Conservation (phyloP, 2,888 invertebrate genomes). For the Nezara viridula region DNA sequence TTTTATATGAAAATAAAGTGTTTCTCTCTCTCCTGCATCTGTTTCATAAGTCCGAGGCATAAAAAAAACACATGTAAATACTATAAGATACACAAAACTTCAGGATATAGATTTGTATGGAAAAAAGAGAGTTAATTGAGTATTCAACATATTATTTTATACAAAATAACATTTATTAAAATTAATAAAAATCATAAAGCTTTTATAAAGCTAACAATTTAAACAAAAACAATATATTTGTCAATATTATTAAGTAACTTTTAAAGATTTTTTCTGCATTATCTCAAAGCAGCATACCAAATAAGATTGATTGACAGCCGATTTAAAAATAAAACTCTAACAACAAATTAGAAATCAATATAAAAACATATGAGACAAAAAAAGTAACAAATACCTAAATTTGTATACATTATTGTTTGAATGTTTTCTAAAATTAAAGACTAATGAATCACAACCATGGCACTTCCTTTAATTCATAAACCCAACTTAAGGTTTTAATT, state of each 20-base stretch:
- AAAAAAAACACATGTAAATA: too few species aligned
- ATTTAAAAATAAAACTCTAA: neutral
- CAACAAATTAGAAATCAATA: neutral
- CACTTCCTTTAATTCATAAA: neutral
- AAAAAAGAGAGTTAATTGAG: neutral
- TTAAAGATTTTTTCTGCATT: neutral
- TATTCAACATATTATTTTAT: neutral
- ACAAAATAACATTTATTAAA: constrained; percentile 31
- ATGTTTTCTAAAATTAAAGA: constrained; percentile 2
- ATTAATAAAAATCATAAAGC: constrained; percentile 11
- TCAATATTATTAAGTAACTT: neutral
- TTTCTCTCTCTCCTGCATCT: too few species aligned
- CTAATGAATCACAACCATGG: constrained; percentile 18
- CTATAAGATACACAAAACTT: neutral
- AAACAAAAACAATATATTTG: neutral
- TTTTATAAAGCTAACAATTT: neutral
- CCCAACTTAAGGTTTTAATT: neutral
- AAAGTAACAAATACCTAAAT: neutral
- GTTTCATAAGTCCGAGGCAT: too few species aligned
- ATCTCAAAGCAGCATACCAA: neutral
- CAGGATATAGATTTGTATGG: neutral
- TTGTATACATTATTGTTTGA: neutral
- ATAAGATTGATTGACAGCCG: neutral
- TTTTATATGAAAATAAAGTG: too few species aligned
- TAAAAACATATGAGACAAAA: neutral